Conservation (phyloP, 2,888 invertebrate genomes). For the Dynastes tityus region DNA sequence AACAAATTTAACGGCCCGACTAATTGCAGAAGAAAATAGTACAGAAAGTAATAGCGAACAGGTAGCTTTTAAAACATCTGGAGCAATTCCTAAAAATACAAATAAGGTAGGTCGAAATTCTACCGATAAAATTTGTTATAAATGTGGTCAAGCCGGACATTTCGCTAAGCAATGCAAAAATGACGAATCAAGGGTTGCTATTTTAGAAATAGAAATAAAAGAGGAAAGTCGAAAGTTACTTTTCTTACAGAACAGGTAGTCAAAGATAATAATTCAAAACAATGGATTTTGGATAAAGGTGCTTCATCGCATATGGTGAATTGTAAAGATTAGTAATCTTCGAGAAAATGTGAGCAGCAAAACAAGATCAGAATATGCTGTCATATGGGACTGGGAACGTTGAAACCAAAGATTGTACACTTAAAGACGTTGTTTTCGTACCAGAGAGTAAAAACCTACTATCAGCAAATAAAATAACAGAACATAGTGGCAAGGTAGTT, state of each 20-base stretch:
- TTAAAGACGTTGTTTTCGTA: neutral
- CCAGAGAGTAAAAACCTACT: neutral
- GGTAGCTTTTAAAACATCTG: no score
- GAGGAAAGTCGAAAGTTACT: neutral
- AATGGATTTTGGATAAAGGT: neutral
- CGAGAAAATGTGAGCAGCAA: neutral
- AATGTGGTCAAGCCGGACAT: neutral
- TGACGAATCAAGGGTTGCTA: neutral
- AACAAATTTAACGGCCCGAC: no score
- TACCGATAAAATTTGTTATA: neutral
- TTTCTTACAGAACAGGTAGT: neutral
- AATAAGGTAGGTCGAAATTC: neutral
- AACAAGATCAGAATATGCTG: neutral
- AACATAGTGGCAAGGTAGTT: neutral
- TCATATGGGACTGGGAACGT: neutral
- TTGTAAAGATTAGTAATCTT: neutral
- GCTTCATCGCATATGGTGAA: neutral
- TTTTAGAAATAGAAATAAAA: neutral
- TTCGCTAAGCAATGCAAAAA: neutral
- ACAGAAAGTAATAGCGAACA: no score
- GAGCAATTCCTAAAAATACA: neutral
- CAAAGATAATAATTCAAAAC: neutral
- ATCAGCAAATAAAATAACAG: neutral
- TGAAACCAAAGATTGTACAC: neutral
- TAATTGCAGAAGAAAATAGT: no score